Evolutionary conservation across 2,888 invertebrate species (phyloP), one percentile per base, ranked within the genome.

Genomic region (Halictus ligatus): DNA sequence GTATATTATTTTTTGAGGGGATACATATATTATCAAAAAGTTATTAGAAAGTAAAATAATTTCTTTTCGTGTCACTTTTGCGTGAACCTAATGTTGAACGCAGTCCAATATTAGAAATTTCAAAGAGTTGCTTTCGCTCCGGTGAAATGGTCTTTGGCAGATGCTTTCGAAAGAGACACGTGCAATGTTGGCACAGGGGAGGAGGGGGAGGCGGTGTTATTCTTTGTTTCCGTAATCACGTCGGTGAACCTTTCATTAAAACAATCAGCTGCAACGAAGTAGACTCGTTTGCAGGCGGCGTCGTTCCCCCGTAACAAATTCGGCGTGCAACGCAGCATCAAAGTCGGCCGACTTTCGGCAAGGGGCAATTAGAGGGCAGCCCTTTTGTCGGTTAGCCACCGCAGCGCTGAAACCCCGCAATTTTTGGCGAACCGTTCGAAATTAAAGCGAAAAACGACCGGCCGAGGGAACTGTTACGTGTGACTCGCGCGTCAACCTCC

Each of bases 331-430:
- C 35, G 58, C n/a, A 21, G 48, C 58, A 25, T 78, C 43, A 81
- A 72, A 81, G 74, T 82, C 43, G 50, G 43, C 12, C n/a, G 71
- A 60, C 54, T 74, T 80, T 81, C 48, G 54, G 54, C 21, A 64
- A 46, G 64, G 35, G 50, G 75, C 75, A 81, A 80, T 78, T 78
- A 85, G 58, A 71, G 76, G 76, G 48, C 35, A 40, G 25, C 25
- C 79, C 64, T 83, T 79, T 48, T n/a, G 35, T 13, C 13, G 69
- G 25, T 35, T 25, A 25, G 21, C 75, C 25, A 21, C 40, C 40
- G 29, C 1, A n/a, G 21, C n/a, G 50, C n/a, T 15, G 77, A 75
- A 75, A 29, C 77, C 46, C 6, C 10, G 35, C 60, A 83, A 85
- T 82, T 83, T 75, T 83, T 72, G n/a, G 54, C 18, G n/a, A 18